phyloP scores from a whole-genome alignment of 2,797 vertebrate genomes.

The Betta splendens region DNA sequence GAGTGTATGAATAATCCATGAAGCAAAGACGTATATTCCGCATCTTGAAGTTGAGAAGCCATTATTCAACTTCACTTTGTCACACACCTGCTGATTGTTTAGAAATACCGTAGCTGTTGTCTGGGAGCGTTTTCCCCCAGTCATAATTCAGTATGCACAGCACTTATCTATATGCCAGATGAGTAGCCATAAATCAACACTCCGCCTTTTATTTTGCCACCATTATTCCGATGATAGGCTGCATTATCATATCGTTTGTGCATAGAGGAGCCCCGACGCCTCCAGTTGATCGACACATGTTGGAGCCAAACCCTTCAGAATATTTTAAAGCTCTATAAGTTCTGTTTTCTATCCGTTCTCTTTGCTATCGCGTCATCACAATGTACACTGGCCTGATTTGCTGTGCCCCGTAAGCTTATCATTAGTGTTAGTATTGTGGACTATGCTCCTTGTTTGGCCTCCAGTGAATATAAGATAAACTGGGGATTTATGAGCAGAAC shows the following conservation, averaged over 20 bases:
- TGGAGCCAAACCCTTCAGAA: not conserved
- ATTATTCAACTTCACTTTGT: constrained; percentile 75
- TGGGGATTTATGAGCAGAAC: constrained; percentile 50
- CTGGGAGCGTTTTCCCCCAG: constrained; percentile 40
- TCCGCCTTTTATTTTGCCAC: constrained; percentile 15
- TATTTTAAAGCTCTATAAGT: not conserved
- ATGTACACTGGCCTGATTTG: constrained; percentile 11
- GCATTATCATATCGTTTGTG: constrained; percentile 21
- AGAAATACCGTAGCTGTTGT: constrained; percentile 41
- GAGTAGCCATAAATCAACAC: constrained; percentile 60
- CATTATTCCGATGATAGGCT: constrained; percentile 32
- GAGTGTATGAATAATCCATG: constrained; percentile 75
- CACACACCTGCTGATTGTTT: constrained; percentile 42
- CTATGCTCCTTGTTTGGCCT: constrained; percentile 21
- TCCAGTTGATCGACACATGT: not conserved
- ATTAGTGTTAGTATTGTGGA: constrained; percentile 15
- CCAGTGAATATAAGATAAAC: constrained; percentile 49
- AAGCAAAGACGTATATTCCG: constrained; percentile 67
- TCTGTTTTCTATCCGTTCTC: not conserved
- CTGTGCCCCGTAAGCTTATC: constrained; percentile 14
- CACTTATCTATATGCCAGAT: constrained; percentile 43
- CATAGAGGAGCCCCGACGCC: constrained; percentile 5
- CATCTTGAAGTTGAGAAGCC: constrained; percentile 61
- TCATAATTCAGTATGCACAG: constrained; percentile 52
- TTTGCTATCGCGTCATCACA: not conserved